Conservation (phyloP, 2,888 invertebrate species). For the Lasioglossum vierecki region DNA sequence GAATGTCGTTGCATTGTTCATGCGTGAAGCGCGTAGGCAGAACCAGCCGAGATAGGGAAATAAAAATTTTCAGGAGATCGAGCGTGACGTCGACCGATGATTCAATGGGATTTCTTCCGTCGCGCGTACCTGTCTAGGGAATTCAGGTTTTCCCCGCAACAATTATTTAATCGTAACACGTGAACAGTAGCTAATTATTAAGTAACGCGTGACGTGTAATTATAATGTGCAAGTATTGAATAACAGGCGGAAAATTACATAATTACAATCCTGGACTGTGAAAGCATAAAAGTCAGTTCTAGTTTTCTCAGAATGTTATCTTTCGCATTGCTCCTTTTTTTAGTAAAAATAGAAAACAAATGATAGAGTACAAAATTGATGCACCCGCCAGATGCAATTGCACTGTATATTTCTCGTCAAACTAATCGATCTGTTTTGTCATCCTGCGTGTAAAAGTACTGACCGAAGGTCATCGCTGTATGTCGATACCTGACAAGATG, state of each 20-base stretch:
- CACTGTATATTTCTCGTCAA: too few relatives aligned
- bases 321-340: too few relatives aligned
- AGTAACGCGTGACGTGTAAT: background rate
- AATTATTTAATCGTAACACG: background rate
- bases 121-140: background rate
- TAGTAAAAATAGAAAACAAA: too few relatives aligned
- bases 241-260: background rate
- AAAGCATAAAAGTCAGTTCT: background rate
- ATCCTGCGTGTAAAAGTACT: too few relatives aligned
- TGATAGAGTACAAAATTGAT: too few relatives aligned
- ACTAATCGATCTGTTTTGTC: too few relatives aligned
- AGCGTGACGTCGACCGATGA: slow-evolving; percentile 49
- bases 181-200: background rate
- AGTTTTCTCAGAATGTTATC: too few relatives aligned
- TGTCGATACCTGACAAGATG: too few relatives aligned
- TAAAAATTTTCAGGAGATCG: slow-evolving; percentile 40
- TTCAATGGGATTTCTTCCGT: slow-evolving; percentile 39
- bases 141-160: background rate
- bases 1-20: slow-evolving; percentile 53
- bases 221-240: background rate
- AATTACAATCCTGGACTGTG: background rate
- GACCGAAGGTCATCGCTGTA: too few relatives aligned
- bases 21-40: slow-evolving; percentile 47
- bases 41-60: slow-evolving; percentile 32
- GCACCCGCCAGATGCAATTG: too few relatives aligned